phyloP scores from a whole-genome alignment of 92 coral and sea anemone species.

The Micromussa lordhowensis region DNA sequence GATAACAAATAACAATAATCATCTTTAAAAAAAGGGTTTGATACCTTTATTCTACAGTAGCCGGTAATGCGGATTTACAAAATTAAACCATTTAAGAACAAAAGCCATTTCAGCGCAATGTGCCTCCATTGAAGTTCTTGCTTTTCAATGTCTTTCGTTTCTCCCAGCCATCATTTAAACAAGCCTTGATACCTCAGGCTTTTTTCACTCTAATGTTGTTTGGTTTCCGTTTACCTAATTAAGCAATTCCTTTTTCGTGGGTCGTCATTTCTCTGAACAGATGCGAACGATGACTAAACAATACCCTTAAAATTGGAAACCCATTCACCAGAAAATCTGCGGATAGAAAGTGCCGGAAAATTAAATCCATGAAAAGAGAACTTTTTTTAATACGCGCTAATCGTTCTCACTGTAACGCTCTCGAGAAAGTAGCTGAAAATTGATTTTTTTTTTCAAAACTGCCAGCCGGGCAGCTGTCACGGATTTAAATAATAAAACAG shows the following conservation, averaged over 20 bases:
- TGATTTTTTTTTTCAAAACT: conserved; percentile 9
- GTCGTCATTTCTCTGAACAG: conserved; percentile 41
- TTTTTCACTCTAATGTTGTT: conserved; percentile 39
- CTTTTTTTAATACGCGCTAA: neutral
- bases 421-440: neutral
- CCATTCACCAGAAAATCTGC: conserved; percentile 25
- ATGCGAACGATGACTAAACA: conserved; percentile 28
- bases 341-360: conserved; percentile 3
- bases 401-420: conserved; percentile 5
- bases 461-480: conserved; percentile 10
- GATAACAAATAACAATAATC: conserved; percentile 33
- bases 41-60: neutral
- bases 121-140: neutral
- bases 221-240: conserved; percentile 42
- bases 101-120: neutral
- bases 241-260: conserved; percentile 20
- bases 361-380: conserved; percentile 14
- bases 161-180: neutral
- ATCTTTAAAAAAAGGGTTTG: conserved; percentile 1
- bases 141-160: conserved; percentile 4
- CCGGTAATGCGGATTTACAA: neutral
- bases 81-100: neutral
- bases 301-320: conserved; percentile 36
- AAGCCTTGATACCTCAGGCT: conserved; percentile 13
- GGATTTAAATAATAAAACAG: conserved; percentile 5